A percentile compares a stretch with the other conserved stretches of the same genome.
phyloP scores from a whole-genome alignment of 2,113 vertebrate genomes.

The Capricornis sumatraensis region DNA sequence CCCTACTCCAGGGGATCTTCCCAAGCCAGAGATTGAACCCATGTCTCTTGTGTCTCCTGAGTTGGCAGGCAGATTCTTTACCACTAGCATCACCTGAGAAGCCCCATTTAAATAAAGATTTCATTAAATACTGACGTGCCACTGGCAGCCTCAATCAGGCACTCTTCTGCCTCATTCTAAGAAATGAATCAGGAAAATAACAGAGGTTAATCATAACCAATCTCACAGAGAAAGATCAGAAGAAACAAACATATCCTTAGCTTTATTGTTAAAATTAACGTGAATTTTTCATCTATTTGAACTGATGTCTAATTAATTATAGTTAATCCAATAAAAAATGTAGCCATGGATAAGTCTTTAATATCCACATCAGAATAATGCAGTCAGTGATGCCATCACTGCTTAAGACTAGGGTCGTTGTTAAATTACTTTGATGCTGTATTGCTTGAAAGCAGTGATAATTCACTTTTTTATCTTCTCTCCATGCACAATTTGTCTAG shows the following conservation, averaged over 20 bases:
- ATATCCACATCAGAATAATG: background rate
- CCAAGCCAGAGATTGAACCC: background rate
- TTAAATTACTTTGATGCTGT: background rate
- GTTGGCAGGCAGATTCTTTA: background rate
- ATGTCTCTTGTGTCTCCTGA: background rate
- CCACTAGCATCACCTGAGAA: background rate
- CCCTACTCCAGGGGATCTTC: background rate
- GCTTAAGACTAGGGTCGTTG: background rate
- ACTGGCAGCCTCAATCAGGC: background rate
- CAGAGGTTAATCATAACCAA: background rate
- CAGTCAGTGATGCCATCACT: background rate
- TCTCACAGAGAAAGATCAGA: background rate
- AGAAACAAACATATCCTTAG: background rate
- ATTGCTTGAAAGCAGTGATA: background rate
- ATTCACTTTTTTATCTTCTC: background rate
- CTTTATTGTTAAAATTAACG: background rate
- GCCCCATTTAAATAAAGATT: background rate
- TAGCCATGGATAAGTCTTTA: background rate
- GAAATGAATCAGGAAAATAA: background rate
- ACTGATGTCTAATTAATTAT: background rate
- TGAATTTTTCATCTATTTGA: background rate
- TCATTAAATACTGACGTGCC: constrained; percentile 20
- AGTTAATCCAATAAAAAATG: background rate
- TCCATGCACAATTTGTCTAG: background rate
- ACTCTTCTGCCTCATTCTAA: background rate